phyloP scores from a whole-genome alignment of 2,797 vertebrate genomes.

The Pantherophis vulpinus region DNA sequence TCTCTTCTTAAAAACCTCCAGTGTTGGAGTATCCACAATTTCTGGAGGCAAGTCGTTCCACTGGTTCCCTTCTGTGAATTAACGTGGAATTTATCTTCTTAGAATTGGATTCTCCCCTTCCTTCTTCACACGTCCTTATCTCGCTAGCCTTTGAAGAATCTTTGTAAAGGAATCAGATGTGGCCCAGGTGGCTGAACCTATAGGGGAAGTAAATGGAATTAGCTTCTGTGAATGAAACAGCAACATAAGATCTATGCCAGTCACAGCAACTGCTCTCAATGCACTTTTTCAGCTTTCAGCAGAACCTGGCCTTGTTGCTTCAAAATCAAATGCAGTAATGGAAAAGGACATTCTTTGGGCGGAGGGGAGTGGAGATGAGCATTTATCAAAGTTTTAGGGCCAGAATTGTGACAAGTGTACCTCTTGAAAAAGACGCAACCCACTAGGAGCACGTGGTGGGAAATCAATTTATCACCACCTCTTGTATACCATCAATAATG shows the following conservation, averaged over 20 bases:
- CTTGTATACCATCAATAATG: slow-evolving; percentile 75
- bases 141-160: neutral
- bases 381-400: slow-evolving; percentile 39
- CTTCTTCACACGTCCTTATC: neutral
- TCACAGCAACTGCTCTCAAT: neutral
- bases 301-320: slow-evolving; percentile 31
- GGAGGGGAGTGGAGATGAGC: slow-evolving; percentile 26
- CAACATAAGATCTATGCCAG: neutral
- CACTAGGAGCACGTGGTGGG: slow-evolving; percentile 39
- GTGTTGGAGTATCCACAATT: neutral
- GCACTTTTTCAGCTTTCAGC: neutral
- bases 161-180: neutral
- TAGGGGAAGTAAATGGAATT: neutral
- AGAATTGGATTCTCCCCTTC: neutral
- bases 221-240: neutral
- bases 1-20: neutral
- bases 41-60: no score
- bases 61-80: neutral
- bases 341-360: slow-evolving; percentile 13
- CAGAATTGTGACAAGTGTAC: slow-evolving; percentile 35
- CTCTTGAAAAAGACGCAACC: slow-evolving; percentile 55
- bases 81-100: neutral
- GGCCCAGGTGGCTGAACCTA: neutral
- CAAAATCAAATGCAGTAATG: neutral
- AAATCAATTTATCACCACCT: slow-evolving; percentile 68